These are phyloP conservation scores for Sarcophilus harrisii DNA, from an alignment of 2,797 vertebrate genomes.

Conservation along the genomic window DNA sequence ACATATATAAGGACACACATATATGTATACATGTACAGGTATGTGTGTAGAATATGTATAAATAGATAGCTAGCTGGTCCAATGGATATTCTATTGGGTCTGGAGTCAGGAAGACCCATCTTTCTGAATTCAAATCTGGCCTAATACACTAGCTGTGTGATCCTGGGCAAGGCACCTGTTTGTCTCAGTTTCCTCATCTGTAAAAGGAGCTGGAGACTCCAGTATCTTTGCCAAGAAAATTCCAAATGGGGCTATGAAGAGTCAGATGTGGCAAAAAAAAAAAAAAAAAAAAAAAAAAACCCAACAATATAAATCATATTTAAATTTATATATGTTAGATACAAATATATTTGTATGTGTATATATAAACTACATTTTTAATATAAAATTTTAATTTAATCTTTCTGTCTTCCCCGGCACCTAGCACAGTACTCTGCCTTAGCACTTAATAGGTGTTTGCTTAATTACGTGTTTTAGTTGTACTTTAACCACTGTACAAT, in stretches of 20 bases:
- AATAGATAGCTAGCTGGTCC: not conserved
- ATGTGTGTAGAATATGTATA: not conserved
- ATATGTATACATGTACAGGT: too few species aligned
- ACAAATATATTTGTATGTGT: not conserved
- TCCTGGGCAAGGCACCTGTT: not conserved
- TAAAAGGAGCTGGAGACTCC: not conserved
- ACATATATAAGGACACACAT: not conserved
- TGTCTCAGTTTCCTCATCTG: not conserved
- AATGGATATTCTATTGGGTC: not conserved
- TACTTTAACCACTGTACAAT: not conserved
- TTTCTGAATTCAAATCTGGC: not conserved
- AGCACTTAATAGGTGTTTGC: not conserved
- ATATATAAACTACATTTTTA: not conserved
- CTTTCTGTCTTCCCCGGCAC: not conserved
- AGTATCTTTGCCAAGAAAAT: not conserved
- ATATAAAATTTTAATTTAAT: not conserved
- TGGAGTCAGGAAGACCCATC: not conserved
- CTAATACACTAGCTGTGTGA: not conserved
- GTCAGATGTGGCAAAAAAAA: not conserved
- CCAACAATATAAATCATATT: not conserved
- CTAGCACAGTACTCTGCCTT: not conserved
- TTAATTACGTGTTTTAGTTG: not conserved
- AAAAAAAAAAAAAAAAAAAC: too few species aligned
- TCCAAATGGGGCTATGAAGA: not conserved
- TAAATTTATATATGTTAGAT: not conserved